Base-by-base conservation (phyloP, 2,113 vertebrate genomes). In the Cygnus atratus region DNA sequence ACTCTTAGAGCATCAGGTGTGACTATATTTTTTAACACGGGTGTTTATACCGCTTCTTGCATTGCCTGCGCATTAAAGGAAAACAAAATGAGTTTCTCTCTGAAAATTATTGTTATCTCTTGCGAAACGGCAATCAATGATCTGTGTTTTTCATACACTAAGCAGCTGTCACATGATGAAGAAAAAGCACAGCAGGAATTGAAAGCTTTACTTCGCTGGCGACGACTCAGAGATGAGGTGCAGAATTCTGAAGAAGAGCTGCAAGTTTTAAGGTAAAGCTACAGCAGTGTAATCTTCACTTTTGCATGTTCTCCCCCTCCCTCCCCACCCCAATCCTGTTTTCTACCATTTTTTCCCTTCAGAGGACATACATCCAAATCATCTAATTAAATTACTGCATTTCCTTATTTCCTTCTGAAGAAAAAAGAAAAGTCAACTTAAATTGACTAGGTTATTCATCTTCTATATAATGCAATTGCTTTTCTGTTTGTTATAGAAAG, bases 231-330 rank as follows among this genome's bases (percentile, higher is more conserved):
- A 87, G 99, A 99, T 22, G 99, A 99, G 95, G 80, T 99, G n/a
- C 98, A 97, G 94, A 99, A 99, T 96, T 99, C 98, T 28, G 98
- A 98, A 28, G 98, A 99, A 93, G 98, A 98, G 70, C 98, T 99
- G 87, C 99, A 99, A 94, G 98, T 99, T 95, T 98, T 99, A 95
- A 99, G 99, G 99, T 99, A 98, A 95, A 55, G 41, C 11, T 65
- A 43, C 62, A 35, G 57, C 11, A 65, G 14, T 39, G 19, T n/a
- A 39, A 26, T 75, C 13, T 17, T 62, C 8, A 2, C 7, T 46
- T 88, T 77, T 72, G 17, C 12, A 5, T 44, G 4, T 48, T 82
- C 31, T 18, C 8, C 55, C n/a, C 85, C 5, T 90, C 39, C 44
- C 59, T 10, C 26, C 15, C 26, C 28, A 8, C 26, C 19, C 18